Percentiles rank a stretch among this genome's conserved stretches.
Evolutionary conservation across 2,113 vertebrate species (phyloP).

Genomic region (Lonchura striata): DNA sequence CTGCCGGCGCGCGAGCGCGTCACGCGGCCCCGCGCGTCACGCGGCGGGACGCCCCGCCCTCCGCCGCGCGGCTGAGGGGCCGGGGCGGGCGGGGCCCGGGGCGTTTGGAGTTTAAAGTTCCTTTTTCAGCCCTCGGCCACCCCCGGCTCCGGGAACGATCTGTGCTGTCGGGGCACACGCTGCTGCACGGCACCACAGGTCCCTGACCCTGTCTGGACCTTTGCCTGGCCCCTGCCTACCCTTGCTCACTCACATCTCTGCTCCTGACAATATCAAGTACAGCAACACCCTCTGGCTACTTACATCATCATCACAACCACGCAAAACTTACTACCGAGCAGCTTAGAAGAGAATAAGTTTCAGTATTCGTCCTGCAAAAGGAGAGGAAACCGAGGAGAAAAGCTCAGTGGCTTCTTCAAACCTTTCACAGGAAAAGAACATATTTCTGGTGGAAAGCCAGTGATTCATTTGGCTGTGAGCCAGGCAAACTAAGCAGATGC

Average conservation of each 20-base stretch:
- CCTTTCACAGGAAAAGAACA: not conserved
- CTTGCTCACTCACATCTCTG: rapidly evolving
- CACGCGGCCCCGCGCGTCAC: not conserved
- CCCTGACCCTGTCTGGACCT: rapidly evolving
- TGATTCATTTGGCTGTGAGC: not conserved
- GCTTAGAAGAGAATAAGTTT: not conserved
- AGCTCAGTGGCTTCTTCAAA: not conserved
- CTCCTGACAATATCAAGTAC: rapidly evolving
- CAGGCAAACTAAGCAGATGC: not conserved
- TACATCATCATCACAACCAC: rapidly evolving
- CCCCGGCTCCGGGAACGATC: rapidly evolving
- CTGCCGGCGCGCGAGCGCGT: not conserved
- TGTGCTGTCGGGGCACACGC: rapidly evolving
- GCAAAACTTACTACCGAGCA: rapidly evolving
- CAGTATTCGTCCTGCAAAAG: rapidly evolving
- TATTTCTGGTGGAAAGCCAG: not conserved
- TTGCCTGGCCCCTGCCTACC: too few relatives aligned
- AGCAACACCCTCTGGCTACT: rapidly evolving
- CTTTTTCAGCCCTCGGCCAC: rapidly evolving
- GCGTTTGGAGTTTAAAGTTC: not conserved
- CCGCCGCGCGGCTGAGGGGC: not conserved
- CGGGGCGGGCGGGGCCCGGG: too few relatives aligned
- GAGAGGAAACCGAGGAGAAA: not conserved
- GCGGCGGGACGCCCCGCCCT: not conserved
- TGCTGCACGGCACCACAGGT: rapidly evolving